These are phyloP conservation scores for Euglossa dilemma DNA, from an alignment of 1,140 invertebrate genomes.

Conservation along the genomic window DNA sequence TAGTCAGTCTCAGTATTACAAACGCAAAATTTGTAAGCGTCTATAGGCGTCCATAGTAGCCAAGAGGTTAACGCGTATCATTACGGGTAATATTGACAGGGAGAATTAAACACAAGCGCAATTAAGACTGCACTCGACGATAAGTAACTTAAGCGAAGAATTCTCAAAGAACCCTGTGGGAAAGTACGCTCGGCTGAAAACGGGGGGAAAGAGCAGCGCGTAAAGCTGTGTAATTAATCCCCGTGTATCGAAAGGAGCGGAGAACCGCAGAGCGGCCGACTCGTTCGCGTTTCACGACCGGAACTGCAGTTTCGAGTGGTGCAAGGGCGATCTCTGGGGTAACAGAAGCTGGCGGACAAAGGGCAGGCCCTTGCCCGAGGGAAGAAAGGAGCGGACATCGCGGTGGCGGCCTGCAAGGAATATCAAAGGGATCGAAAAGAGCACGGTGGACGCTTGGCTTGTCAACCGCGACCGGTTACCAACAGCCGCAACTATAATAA, in stretches of 20 bases:
- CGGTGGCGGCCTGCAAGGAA: slow-evolving; percentile 58
- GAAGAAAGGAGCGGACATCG: slow-evolving; percentile 57
- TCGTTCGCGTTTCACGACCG: not conserved
- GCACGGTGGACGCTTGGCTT: slow-evolving; percentile 77
- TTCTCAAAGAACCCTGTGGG: too few relatives aligned
- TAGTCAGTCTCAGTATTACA: too few relatives aligned
- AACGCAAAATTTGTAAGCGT: too few relatives aligned
- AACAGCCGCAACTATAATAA: slow-evolving; percentile 74
- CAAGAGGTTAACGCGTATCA: too few relatives aligned
- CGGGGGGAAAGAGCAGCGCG: too few relatives aligned
- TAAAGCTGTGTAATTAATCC: not conserved
- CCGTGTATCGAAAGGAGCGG: not conserved
- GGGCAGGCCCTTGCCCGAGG: slow-evolving; percentile 4
- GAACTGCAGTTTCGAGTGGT: slow-evolving; percentile 7
- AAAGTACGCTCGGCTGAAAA: too few relatives aligned
- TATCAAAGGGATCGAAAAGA: slow-evolving; percentile 66
- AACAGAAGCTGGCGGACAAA: slow-evolving; percentile 22
- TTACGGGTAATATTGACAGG: too few relatives aligned
- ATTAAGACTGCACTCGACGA: too few relatives aligned
- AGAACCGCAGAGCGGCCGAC: not conserved
- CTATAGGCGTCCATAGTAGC: too few relatives aligned
- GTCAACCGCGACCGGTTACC: slow-evolving; percentile 76
- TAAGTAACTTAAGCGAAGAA: too few relatives aligned
- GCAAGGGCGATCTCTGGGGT: slow-evolving; percentile 16
- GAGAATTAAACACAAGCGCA: too few relatives aligned